Evolutionary conservation across 2,113 vertebrate species (phyloP), one percentile per base, ranked within the genome.

Genomic region (Anhinga anhinga): DNA sequence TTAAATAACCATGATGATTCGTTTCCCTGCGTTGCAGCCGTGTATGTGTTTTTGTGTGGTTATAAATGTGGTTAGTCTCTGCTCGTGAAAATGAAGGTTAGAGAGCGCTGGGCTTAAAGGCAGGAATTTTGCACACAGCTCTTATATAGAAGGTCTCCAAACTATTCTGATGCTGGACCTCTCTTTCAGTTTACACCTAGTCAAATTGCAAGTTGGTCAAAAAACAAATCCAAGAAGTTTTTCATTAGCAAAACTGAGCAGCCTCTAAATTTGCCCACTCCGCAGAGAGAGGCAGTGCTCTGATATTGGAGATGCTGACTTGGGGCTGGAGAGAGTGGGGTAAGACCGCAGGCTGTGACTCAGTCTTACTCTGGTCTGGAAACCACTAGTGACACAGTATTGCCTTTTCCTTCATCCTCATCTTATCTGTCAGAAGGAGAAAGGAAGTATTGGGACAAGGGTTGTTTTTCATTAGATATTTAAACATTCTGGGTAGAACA

Each of bases 1-100:
- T 92, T 92, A 95, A 87, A 95, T 87, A 92, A 71, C 72, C 74
- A 53, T 56, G 62, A 52, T 93, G 90, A 91, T 94, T 95, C 95
- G 74, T 90, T 76, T 93, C 45, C 40, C 56, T n/a, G 40, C 1
- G 18, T 55, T 86, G 61, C 42, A 90, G 55, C 73, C 1, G 0
- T 29, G 29, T 70, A 42, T 91, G 56, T 76, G 26, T 22, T 85
- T 92, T 70, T 89, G 13, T 49, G 36, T 73, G 65, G 13, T 23
- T 76, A 30, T 86, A 80, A 87, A 91, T 42, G 49, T 32, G 40
- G 27, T 62, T 86, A 69, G 55, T 71, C 61, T 55, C 47, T 74
- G 52, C 56, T 38, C 5, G 1, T 42, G 45, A 84, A 94, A 91
- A 69, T 47, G 34, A 79, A 91, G 81, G 34, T 82, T 91, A 56